Evolutionary conservation across 1,140 invertebrate species (phyloP), one percentile per base, ranked within the genome.

Genomic region (Leptinotarsa defecta): DNA sequence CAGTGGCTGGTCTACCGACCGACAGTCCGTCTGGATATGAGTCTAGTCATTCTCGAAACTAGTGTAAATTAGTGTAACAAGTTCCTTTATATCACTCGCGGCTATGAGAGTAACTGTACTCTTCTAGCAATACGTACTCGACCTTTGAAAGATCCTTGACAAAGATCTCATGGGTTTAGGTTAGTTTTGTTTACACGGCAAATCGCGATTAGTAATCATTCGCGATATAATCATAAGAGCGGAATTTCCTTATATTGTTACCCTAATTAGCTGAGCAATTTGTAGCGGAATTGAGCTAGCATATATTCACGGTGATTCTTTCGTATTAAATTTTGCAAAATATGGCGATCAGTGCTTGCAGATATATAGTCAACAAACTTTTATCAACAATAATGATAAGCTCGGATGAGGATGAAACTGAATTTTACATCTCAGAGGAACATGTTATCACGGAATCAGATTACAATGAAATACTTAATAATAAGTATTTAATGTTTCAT

Each of bases 121-220:
- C 52, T 19, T 19, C 52, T 57, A n/a, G n/a, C n/a, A 43, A 13
- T 57, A 57, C n/a, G 15, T 57, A 57, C 0, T 57, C 52, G 52
- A 57, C 52, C 52, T 57, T 57, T 57, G 52, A 19, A 57, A 57
- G n/a, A 19, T 13, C 52, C 52, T 57, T 57, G 52, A 57, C 52
- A 57, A 57, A 57, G 52, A 57, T 57, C 52, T 57, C n/a, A 57
- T 57, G 52, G n/a, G 52, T 57, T 57, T n/a, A n/a, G n/a, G 52
- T 57, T 57, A 57, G 52, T 57, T 57, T n/a, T 57, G 52, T 57
- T 57, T 19, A 57, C 52, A 57, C n/a, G 17, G n/a, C n/a, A 19
- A 19, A 57, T 57, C 6, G 52, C 52, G 13, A 57, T 57, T 19
- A 57, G 52, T 13, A 22, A 57, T 57, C 52, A 57, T 5, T 57